Evolutionary conservation across 2,113 vertebrate species (phyloP).

Genomic region (Mus pahari): DNA sequence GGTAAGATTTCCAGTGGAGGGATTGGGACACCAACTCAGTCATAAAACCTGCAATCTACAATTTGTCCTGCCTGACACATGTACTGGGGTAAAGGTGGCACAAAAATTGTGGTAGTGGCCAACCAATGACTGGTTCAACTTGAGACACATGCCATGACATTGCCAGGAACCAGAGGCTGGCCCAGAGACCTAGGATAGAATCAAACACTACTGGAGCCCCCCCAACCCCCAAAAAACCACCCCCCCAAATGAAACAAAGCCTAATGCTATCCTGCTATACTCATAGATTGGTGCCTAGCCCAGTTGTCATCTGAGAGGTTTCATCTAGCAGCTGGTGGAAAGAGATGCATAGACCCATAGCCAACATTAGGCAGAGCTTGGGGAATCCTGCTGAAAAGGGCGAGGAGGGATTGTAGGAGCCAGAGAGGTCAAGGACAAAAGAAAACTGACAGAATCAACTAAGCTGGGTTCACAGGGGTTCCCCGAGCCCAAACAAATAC

Average conservation of each 20-base stretch:
- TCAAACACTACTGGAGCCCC: not conserved
- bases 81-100: not conserved
- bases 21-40: not conserved
- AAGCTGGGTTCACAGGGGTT: not conserved
- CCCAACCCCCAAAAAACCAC: too few species aligned
- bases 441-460: not conserved
- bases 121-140: not conserved
- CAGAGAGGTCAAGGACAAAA: not conserved
- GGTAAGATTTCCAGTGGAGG: too few species aligned
- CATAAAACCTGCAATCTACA: not conserved
- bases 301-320: not conserved
- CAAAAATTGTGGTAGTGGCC: not conserved
- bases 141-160: not conserved
- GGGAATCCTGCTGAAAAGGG: not conserved
- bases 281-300: not conserved
- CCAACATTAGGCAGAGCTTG: not conserved
- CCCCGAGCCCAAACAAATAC: not conserved
- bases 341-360: not conserved
- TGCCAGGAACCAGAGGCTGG: not conserved
- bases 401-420: not conserved
- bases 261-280: not conserved
- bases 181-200: not conserved
- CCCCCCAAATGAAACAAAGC: not conserved
- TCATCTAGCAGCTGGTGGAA: not conserved
- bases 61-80: not conserved